These are phyloP conservation scores for Tribolium freemani DNA, from an alignment of 2,888 invertebrate genomes.

Conservation along the genomic window DNA sequence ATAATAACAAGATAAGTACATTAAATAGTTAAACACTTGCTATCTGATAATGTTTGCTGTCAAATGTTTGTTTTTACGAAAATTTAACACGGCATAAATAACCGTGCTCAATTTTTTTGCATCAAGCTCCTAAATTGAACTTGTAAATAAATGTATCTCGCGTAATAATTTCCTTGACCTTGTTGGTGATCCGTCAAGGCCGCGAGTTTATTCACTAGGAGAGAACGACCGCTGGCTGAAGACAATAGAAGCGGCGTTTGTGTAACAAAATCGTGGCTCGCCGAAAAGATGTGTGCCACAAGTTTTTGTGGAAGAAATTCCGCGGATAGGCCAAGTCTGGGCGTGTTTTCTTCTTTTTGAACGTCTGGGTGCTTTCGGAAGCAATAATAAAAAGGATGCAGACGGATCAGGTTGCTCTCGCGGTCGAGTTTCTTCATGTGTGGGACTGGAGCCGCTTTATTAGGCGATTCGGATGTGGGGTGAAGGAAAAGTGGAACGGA, in stretches of 20 bases:
- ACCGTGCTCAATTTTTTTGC: background rate
- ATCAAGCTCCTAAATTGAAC: background rate
- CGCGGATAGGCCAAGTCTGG: slow-evolving; percentile 40
- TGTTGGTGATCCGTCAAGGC: slow-evolving; percentile 55
- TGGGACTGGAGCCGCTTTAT: slow-evolving; percentile 42
- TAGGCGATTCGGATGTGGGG: slow-evolving; percentile 10
- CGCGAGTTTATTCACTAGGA: slow-evolving; percentile 58
- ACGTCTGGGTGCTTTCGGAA: slow-evolving; percentile 47
- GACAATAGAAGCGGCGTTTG: slow-evolving; percentile 48
- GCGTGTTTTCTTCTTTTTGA: slow-evolving; percentile 42
- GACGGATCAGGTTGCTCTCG: slow-evolving; percentile 48
- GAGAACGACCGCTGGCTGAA: slow-evolving; percentile 45
- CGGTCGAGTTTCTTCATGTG: slow-evolving; percentile 45
- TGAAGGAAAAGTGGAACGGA: background rate
- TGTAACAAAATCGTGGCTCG: slow-evolving; percentile 24
- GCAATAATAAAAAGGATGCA: slow-evolving; percentile 47
- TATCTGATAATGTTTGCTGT: background rate
- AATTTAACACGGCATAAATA: background rate
- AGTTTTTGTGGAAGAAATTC: slow-evolving; percentile 44
- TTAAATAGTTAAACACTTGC: background rate
- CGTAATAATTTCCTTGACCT: slow-evolving; percentile 62
- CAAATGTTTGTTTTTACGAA: background rate
- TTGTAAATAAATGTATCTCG: slow-evolving; percentile 53
- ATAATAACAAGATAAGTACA: background rate
- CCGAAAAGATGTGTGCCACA: slow-evolving; percentile 40